phyloP scores from a whole-genome alignment of 2,888 invertebrate species.

The Ellobium chinense region DNA sequence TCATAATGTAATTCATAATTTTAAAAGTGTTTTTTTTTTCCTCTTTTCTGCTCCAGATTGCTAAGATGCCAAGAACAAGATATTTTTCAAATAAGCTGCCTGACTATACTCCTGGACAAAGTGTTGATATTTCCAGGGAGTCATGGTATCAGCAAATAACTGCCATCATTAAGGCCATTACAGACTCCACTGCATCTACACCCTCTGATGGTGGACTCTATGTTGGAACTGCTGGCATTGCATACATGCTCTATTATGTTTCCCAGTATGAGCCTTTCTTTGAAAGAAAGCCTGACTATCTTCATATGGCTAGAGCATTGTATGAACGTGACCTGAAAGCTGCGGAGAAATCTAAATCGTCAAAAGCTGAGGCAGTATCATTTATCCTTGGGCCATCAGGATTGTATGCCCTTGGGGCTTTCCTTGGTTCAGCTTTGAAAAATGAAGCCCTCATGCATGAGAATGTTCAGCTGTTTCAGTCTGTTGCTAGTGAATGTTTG shows the following conservation, averaged over 20 bases:
- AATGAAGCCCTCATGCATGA: slow-evolving; percentile 46
- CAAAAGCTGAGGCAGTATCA: slow-evolving; percentile 74
- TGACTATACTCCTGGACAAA: slow-evolving; percentile 60
- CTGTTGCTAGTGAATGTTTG: slow-evolving; percentile 79
- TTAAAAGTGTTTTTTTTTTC: neutral
- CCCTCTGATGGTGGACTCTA: slow-evolving; percentile 84
- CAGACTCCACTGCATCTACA: slow-evolving; percentile 60
- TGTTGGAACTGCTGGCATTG: slow-evolving; percentile 86
- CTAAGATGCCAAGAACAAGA: slow-evolving; percentile 56
- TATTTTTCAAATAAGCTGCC: slow-evolving; percentile 67
- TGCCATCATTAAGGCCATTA: slow-evolving; percentile 58
- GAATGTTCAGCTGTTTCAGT: slow-evolving; percentile 77
- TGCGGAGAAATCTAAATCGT: neutral
- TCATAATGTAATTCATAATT: too few species aligned
- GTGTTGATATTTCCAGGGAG: slow-evolving; percentile 56
- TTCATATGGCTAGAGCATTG: slow-evolving; percentile 83
- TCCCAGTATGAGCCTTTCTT: slow-evolving; percentile 81
- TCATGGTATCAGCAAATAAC: slow-evolving; percentile 63
- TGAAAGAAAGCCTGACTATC: slow-evolving; percentile 74
- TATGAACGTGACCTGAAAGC: slow-evolving; percentile 17
- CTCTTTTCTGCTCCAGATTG: neutral
- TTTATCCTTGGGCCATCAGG: slow-evolving; percentile 91
- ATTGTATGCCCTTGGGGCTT: slow-evolving; percentile 85
- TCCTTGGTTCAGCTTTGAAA: slow-evolving; percentile 79
- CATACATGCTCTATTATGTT: slow-evolving; percentile 88